Evolutionary conservation across 2,797 vertebrate species (phyloP).

Genomic region (Alectoris magna): DNA sequence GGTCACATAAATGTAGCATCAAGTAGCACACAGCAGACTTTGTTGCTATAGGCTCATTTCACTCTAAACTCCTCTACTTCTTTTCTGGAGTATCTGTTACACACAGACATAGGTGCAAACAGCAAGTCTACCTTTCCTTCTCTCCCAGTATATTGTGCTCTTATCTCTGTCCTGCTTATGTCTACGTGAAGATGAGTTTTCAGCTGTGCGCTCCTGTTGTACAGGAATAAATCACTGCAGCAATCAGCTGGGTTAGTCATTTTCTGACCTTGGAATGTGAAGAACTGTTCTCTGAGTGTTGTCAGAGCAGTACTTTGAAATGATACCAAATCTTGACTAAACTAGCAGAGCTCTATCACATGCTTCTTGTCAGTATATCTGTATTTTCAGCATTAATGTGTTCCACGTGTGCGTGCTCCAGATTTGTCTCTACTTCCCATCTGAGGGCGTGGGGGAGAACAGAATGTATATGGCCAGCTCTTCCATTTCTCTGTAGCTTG

Average conservation of each 20-base stretch:
- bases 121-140: background rate
- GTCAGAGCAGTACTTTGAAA: background rate
- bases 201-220: background rate
- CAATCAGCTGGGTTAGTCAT: background rate
- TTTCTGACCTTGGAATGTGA: background rate
- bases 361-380: background rate
- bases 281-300: background rate
- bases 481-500: background rate
- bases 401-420: rapidly evolving
- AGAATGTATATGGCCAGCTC: background rate
- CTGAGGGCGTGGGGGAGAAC: background rate
- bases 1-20: background rate
- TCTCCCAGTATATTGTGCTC: background rate
- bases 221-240: background rate
- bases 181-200: background rate
- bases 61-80: background rate
- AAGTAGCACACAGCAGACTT: background rate
- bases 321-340: background rate
- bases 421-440: background rate
- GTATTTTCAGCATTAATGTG: background rate
- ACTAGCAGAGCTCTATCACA: background rate
- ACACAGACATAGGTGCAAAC: background rate
- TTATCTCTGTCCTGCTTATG: background rate
- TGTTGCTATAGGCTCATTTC: background rate
- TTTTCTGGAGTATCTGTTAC: rapidly evolving